Conservation (phyloP, 2,113 vertebrate genomes). For the Nansenia antarctica region DNA sequence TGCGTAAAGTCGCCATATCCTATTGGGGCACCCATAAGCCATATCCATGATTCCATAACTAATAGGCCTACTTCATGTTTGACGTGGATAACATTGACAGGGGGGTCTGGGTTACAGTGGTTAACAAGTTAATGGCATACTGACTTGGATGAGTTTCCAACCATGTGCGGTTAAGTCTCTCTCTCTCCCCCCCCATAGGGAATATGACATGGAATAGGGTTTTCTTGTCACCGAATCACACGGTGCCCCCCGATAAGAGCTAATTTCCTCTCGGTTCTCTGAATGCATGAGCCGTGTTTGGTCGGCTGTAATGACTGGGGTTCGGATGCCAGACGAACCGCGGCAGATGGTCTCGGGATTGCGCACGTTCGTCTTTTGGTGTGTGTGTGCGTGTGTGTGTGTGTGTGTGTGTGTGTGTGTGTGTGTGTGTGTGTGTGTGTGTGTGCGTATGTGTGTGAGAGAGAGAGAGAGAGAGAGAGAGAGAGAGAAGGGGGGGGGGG, state of each 20-base stretch:
- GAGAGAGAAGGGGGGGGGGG: too few relatives aligned
- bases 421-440: not conserved
- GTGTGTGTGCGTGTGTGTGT: constrained; percentile 5
- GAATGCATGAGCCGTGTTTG: constrained; percentile 32
- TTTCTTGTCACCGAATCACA: not conserved
- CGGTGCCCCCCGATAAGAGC: not conserved
- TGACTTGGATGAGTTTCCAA: not conserved
- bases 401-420: constrained; percentile 5
- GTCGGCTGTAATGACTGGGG: constrained; percentile 77
- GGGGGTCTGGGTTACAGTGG: not conserved
- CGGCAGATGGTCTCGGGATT: constrained; percentile 87
- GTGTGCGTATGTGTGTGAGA: not conserved
- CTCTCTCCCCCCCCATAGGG: not conserved
- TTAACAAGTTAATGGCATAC: not conserved
- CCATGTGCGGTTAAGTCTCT: not conserved
- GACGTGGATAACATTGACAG: too few relatives aligned
- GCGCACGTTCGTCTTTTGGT: constrained; percentile 74
- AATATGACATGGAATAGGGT: not conserved
- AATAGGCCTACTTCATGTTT: not conserved
- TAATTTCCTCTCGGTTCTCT: not conserved
- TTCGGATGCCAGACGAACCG: constrained; percentile 81
- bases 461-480: not conserved
- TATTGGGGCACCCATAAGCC: fast-evolving
- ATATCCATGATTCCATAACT: not conserved
- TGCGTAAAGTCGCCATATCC: too few relatives aligned